Evolutionary conservation across 2,113 vertebrate genomes (phyloP), one percentile per base, ranked within the genome.

Genomic region (Protobothrops mucrosquamatus): DNA sequence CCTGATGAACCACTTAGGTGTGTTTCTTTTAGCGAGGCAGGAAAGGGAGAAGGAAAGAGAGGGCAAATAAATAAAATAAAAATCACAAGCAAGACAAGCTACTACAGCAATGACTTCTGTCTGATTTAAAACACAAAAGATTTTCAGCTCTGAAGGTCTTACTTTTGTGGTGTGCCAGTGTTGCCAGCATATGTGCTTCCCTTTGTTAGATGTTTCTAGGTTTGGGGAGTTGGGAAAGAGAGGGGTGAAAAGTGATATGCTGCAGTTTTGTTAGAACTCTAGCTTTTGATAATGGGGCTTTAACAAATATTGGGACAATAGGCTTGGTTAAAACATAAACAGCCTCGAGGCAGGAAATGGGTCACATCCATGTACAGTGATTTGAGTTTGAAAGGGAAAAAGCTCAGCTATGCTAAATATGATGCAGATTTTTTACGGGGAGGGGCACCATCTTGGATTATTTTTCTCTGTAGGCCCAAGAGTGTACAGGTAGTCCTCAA

Each of bases 321-420:
- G 3, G 24, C 74, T n/a, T 48, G 39, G 8, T 85, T 86, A 46
- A 91, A 54, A 57, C 54, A 48, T 81, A 48, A 91, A 91, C 54
- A 11, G 0, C 87, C 89, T 24, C 57, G 0, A 0, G 39, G 15
- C 46, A 23, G 92, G 92, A 91, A 55, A 74, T 89, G 29, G 90
- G 61, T 56, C 86, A 46, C 0, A 0, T 61, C 85, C 2, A 0
- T 1, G 0, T 1, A 0, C 69, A n/a, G 57, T n/a, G 29, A 61
- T 88, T 64, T 64, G 91, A 64, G 61, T 22, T 51, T 14, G 29
- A 9, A 51, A 29, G 39, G 91, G 85, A 69, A 64, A 64, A 39
- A 34, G 29, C 39, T 92, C 57, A 88, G 54, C 57, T 92, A 69
- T 43, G 85, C 46, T 26, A 26, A 92, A 92, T 2, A 5, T 55